A percentile compares a stretch with the other conserved stretches of the same genome.
phyloP scores from a whole-genome alignment of 2,888 invertebrate species.

The Lithophane semibrunnea region DNA sequence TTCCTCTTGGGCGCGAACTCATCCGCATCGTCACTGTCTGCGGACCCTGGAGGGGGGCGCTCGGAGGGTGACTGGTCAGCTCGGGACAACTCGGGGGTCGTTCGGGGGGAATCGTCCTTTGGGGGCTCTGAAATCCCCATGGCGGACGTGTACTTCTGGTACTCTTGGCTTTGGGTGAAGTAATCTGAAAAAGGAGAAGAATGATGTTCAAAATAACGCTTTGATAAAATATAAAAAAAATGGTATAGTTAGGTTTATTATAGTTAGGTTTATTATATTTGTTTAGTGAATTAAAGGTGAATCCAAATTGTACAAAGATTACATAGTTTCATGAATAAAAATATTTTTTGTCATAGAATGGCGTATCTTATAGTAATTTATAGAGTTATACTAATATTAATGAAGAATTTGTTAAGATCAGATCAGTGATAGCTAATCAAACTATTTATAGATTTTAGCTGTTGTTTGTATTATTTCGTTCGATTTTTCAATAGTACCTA shows the following conservation, averaged over 20 bases:
- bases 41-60: slow-evolving; percentile 90
- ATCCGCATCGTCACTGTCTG: slow-evolving; percentile 92
- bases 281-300: not conserved
- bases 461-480: slow-evolving; percentile 10
- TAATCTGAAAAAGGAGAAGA: slow-evolving; percentile 81
- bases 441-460: not conserved
- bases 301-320: not conserved
- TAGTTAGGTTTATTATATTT: not conserved
- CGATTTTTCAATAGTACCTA: not conserved
- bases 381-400: not conserved
- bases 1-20: slow-evolving; percentile 97
- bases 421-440: slow-evolving; percentile 29
- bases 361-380: slow-evolving; percentile 4
- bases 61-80: slow-evolving; percentile 87
- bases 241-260: not conserved
- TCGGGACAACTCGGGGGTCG: slow-evolving; percentile 84
- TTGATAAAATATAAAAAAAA: not conserved
- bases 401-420: slow-evolving; percentile 14
- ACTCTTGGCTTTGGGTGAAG: slow-evolving; percentile 81
- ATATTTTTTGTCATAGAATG: not conserved
- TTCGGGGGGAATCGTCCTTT: slow-evolving; percentile 86
- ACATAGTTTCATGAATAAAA: not conserved
- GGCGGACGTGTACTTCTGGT: slow-evolving; percentile 79
- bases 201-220: not conserved
- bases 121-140: slow-evolving; percentile 85